These are phyloP conservation scores for Dasysyrphus albostriatus DNA, from an alignment of 2,888 invertebrate genomes.

Conservation along the genomic window DNA sequence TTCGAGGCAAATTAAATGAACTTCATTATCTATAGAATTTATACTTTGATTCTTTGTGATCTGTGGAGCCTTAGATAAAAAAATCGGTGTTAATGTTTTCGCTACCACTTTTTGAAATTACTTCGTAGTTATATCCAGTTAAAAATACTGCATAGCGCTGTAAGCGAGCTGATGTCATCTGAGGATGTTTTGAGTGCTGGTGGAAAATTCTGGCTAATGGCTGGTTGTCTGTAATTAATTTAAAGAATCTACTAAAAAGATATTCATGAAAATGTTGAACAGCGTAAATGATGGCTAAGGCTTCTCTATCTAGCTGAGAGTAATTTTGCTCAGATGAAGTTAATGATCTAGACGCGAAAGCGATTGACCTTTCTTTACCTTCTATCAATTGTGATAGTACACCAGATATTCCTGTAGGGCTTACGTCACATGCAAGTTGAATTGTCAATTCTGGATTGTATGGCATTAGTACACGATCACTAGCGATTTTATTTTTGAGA, in stretches of 20 bases:
- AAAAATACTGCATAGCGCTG: conserved; percentile 26
- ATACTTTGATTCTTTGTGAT: not conserved
- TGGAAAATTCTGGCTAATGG: conserved; percentile 25
- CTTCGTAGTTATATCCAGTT: conserved; percentile 23
- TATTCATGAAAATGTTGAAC: conserved; percentile 27
- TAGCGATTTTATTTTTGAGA: conserved; percentile 54
- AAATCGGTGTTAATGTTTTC: conserved; percentile 45
- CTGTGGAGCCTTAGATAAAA: conserved; percentile 68
- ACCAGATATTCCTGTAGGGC: not conserved
- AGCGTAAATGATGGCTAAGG: conserved; percentile 30
- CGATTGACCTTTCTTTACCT: not conserved
- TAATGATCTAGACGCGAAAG: conserved; percentile 2
- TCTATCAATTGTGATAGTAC: not conserved
- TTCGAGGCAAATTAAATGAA: not conserved
- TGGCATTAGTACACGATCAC: conserved; percentile 51
- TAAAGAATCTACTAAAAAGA: conserved; percentile 20
- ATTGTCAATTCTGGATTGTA: conserved; percentile 47
- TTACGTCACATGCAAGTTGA: not conserved
- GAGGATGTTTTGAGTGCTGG: conserved; percentile 11
- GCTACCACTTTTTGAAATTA: not conserved
- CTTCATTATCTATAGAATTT: conserved; percentile 8
- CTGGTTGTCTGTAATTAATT: conserved; percentile 2
- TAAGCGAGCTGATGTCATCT: conserved; percentile 34
- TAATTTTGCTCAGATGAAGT: conserved; percentile 13
- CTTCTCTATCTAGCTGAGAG: conserved; percentile 37